Conservation (phyloP, 2,888 invertebrate species). For the Trichogramma dendrolimi region DNA sequence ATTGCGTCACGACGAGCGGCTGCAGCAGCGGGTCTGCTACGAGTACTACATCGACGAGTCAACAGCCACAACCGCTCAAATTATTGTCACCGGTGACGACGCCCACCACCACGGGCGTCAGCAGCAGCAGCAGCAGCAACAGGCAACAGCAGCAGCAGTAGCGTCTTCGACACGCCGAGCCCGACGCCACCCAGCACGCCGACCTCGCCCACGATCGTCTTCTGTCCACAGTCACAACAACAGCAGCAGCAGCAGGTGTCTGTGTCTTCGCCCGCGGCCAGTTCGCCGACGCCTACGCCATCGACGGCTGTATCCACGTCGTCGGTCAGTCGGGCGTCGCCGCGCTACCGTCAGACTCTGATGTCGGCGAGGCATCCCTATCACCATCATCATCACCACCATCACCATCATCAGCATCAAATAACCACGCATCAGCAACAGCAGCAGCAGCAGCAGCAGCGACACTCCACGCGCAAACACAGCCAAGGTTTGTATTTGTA, state of each 20-base stretch:
- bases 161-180: constrained; percentile 32
- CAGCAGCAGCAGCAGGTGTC: constrained; percentile 11
- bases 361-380: constrained; percentile 26
- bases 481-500: too few species aligned
- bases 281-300: constrained; percentile 20
- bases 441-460: too few species aligned
- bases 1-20: background rate
- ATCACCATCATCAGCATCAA: constrained; percentile 35
- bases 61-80: background rate
- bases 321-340: constrained; percentile 20
- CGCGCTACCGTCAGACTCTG: constrained; percentile 23
- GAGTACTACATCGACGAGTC: background rate
- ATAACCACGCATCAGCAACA: constrained; percentile 31
- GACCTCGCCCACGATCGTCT: constrained; percentile 17
- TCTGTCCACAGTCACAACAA: constrained; percentile 14
- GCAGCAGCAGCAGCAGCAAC: constrained; percentile 5
- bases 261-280: constrained; percentile 17
- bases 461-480: too few species aligned
- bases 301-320: constrained; percentile 16
- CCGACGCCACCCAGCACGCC: constrained; percentile 19
- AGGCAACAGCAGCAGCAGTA: constrained; percentile 44
- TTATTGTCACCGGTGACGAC: background rate
- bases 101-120: constrained; percentile 12
- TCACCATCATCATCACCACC: constrained; percentile 37
- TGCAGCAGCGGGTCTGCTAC: background rate